phyloP scores from a whole-genome alignment of 1,140 invertebrate species.

The Drosophila yakuba region DNA sequence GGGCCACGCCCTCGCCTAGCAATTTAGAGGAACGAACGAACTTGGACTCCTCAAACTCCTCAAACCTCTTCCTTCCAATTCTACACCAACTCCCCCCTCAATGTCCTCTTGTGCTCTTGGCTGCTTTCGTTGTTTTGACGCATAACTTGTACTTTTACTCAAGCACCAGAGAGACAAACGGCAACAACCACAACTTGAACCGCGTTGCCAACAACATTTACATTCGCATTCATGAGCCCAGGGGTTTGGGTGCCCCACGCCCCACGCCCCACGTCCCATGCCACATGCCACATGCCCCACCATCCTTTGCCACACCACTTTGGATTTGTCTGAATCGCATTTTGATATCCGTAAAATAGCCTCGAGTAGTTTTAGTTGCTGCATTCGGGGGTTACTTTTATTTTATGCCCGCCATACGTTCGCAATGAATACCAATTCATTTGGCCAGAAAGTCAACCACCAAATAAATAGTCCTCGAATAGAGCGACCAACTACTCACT shows the following conservation, averaged over 20 bases:
- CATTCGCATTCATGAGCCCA: conserved; percentile 67
- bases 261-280: not conserved
- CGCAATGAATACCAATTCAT: conserved; percentile 44
- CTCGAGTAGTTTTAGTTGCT: conserved; percentile 50
- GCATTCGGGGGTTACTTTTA: conserved; percentile 37
- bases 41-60: conserved; percentile 55
- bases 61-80: not conserved
- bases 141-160: conserved; percentile 72
- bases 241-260: conserved; percentile 30
- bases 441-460: conserved; percentile 39
- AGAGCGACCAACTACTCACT: not conserved
- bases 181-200: conserved; percentile 23
- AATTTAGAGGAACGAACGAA: conserved; percentile 76
- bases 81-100: not conserved
- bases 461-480: conserved; percentile 45
- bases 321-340: conserved; percentile 52
- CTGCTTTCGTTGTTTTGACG: conserved; percentile 61
- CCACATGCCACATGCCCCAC: too few species aligned
- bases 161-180: conserved; percentile 39
- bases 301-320: too few species aligned
- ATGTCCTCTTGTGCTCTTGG: conserved; percentile 17
- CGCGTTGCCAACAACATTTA: conserved; percentile 44
- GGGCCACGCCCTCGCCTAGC: conserved; percentile 82
- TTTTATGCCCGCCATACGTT: conserved; percentile 35
- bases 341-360: conserved; percentile 75